Conservation (phyloP, 2,888 invertebrate genomes). For the Pyrochroa serraticornis region DNA sequence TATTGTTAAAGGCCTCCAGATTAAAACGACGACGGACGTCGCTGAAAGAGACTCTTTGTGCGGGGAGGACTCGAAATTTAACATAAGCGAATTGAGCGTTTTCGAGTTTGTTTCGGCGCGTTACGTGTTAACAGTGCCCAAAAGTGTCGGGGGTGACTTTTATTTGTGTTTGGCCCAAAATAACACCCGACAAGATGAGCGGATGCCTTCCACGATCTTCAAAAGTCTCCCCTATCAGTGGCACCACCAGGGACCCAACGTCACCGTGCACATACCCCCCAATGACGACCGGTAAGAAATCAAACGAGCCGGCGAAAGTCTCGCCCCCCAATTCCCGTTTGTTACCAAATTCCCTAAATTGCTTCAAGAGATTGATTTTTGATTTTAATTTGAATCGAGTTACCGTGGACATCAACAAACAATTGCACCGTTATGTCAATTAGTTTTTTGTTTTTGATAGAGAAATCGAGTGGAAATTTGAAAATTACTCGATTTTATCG, state of each 20-base stretch:
- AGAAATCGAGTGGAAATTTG: neutral
- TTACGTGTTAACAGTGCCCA: constrained; percentile 48
- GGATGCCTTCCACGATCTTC: constrained; percentile 55
- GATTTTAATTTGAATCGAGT: no score
- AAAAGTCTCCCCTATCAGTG: constrained; percentile 52
- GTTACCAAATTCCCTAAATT: constrained; percentile 2
- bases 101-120: constrained; percentile 39
- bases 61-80: constrained; percentile 36
- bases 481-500: constrained; percentile 1
- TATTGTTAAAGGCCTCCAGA: constrained; percentile 45
- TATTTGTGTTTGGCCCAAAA: constrained; percentile 53
- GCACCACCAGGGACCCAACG: constrained; percentile 62
- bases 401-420: neutral
- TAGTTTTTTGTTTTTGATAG: neutral
- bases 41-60: constrained; percentile 46
- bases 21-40: constrained; percentile 47
- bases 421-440: constrained; percentile 2
- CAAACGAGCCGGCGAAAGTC: no score
- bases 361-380: no score
- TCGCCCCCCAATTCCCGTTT: no score
- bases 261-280: constrained; percentile 52
- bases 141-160: constrained; percentile 44
- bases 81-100: constrained; percentile 45
- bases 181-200: constrained; percentile 50
- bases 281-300: neutral